Percentiles rank a stretch among this genome's conserved stretches.
phyloP scores from a whole-genome alignment of 2,888 invertebrate species.

The Apodemia hepburni region DNA sequence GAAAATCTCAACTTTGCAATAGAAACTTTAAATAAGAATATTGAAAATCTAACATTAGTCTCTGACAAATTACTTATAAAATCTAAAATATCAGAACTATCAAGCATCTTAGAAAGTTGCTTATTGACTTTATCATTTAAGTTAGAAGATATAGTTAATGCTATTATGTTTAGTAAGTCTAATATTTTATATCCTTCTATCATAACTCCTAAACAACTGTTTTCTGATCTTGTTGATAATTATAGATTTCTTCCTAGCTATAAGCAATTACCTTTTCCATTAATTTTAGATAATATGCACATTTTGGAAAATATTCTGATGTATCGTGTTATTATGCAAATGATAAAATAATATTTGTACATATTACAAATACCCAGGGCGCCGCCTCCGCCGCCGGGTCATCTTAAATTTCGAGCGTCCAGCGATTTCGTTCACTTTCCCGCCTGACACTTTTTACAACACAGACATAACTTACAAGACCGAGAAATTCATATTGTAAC shows the following conservation, averaged over 20 bases:
- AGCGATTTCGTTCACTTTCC: too few species aligned
- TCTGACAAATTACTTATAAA: neutral
- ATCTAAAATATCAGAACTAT: neutral
- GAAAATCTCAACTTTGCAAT: neutral
- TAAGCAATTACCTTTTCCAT: neutral
- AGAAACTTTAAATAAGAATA: neutral
- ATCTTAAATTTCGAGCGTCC: neutral
- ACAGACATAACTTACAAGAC: too few species aligned
- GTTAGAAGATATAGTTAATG: neutral
- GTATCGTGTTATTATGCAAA: neutral
- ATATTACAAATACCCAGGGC: conserved; percentile 12
- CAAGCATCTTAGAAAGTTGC: neutral
- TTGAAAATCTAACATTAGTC: neutral
- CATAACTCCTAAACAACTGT: too few species aligned
- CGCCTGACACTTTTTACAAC: too few species aligned
- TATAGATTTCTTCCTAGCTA: too few species aligned
- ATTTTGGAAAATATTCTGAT: neutral
- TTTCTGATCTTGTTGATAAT: too few species aligned
- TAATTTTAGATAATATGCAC: conserved; percentile 12
- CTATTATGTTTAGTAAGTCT: too few species aligned
- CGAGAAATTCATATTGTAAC: too few species aligned
- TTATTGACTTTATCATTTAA: neutral
- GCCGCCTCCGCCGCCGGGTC: too few species aligned
- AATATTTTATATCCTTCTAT: too few species aligned
- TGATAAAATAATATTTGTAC: conserved; percentile 6